Base-by-base conservation (phyloP, 1,140 invertebrate genomes). In the Cydia strobilella region DNA sequence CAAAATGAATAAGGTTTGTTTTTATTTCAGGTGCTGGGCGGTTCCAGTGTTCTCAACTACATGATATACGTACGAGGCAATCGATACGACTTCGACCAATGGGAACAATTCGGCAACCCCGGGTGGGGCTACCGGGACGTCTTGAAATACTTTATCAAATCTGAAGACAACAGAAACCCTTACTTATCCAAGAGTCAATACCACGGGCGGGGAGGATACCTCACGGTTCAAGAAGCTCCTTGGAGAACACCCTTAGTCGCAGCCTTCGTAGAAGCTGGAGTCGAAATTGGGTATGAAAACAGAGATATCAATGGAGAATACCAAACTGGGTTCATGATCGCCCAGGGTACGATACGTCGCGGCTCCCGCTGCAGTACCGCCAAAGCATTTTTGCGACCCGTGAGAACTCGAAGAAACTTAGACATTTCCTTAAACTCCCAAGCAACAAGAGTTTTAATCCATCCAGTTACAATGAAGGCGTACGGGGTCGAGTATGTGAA, bases 31-130 rank as follows among this genome's bases (percentile, higher is more conserved):
- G 96, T 97, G 0, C 91, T 98, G 0, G 98, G 98, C 1, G 98
- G 98, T 0, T 98, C 97, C 0, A 97, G 96, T 63, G 97, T 97
- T 0, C 93, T 99, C 0, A 99, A 99, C 87, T 99, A 98, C 81
- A 99, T 99, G 98, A 94, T 99, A 0, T 99, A 99, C 87, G 97
- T 98, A 0, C 93, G 98, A 77, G 98, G 96, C 65, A 95, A 96
- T 90, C 94, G 93, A 79, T 92, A 94, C 42, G 98, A 99, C 85
- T 99, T 98, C 84, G 97, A 99, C 84, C 93, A 96, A 35, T 99
- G 98, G 98, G 97, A 97, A 76, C 94, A 95, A 12, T 82, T 96
- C 27, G 98, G 98, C 0, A 98, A 98, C 84, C 93, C 95, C 0
- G 96, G 97, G 9, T 99, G 98, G 98, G 96, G 96, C 1, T 99